Evolutionary conservation across 2,113 vertebrate genomes (phyloP).

Genomic region (Amphiprion ocellaris): DNA sequence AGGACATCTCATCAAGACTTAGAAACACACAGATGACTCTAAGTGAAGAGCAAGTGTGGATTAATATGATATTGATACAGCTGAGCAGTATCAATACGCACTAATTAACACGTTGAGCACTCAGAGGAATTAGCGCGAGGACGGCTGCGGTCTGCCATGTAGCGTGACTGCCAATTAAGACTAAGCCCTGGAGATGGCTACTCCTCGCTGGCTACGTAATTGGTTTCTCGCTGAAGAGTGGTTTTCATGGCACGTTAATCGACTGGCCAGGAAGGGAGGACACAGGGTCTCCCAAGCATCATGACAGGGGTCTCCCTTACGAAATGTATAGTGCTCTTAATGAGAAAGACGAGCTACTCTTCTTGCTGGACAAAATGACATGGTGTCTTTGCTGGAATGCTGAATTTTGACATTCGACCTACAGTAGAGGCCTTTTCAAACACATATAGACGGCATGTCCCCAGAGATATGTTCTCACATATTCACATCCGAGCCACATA

Average conservation of each 20-base stretch:
- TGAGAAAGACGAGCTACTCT: constrained; percentile 21
- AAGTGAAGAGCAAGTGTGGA: constrained; percentile 42
- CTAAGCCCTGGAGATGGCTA: constrained; percentile 73
- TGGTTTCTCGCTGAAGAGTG: constrained; percentile 69
- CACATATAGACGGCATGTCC: background rate
- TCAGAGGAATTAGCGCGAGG: constrained; percentile 59
- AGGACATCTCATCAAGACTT: constrained; percentile 27
- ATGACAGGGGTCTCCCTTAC: constrained; percentile 29
- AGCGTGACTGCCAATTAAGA: constrained; percentile 78
- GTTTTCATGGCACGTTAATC: constrained; percentile 74
- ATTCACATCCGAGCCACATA: background rate
- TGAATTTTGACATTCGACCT: constrained; percentile 2
- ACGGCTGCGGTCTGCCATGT: constrained; percentile 57
- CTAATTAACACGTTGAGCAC: constrained; percentile 77
- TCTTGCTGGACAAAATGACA: constrained; percentile 11
- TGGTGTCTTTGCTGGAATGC: background rate
- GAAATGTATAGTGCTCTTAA: constrained; percentile 29
- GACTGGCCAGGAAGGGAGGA: constrained; percentile 50
- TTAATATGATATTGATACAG: constrained; percentile 78
- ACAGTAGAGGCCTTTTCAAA: background rate
- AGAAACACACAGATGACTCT: constrained; percentile 17
- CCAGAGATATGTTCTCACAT: background rate
- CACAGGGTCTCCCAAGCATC: constrained; percentile 38
- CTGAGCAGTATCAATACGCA: constrained; percentile 70
- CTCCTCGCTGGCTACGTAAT: constrained; percentile 66